A percentile compares a stretch with the other conserved stretches of the same genome.
These are phyloP conservation scores for Muntiacus muntjak DNA, from an alignment of 2,113 vertebrate species.

Conservation along the genomic window DNA sequence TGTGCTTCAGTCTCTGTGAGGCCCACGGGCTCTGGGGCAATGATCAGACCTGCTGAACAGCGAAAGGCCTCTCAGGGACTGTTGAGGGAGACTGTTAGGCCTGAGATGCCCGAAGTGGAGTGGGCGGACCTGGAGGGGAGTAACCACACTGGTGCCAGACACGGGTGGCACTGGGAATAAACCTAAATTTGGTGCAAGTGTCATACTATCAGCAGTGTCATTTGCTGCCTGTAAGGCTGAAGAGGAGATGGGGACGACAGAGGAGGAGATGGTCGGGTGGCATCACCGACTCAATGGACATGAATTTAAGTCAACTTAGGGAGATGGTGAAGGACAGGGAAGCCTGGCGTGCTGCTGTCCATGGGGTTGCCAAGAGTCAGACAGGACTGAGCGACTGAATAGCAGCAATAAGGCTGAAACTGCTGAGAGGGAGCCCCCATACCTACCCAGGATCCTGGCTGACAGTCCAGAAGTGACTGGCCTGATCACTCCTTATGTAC, in stretches of 20 bases:
- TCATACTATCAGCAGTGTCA: slow-evolving; percentile 85
- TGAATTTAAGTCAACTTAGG: neutral
- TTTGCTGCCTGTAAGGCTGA: slow-evolving; percentile 90
- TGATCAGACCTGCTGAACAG: neutral
- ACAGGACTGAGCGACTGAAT: neutral
- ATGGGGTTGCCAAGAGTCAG: neutral
- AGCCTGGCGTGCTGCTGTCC: neutral
- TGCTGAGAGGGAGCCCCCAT: slow-evolving; percentile 86
- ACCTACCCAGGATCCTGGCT: slow-evolving; percentile 87
- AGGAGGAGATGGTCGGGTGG: neutral
- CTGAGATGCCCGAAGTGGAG: neutral
- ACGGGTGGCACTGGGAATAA: neutral
- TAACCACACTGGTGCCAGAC: neutral
- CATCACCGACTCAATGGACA: neutral
- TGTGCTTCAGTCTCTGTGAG: neutral
- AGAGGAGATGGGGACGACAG: slow-evolving; percentile 26
- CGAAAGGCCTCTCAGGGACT: neutral
- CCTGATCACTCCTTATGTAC: slow-evolving; percentile 38
- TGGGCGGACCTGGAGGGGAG: neutral
- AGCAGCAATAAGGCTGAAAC: slow-evolving; percentile 85
- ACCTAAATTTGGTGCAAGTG: slow-evolving; percentile 88
- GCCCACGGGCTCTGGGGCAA: neutral
- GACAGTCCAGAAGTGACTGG: slow-evolving; percentile 85
- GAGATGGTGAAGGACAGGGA: neutral
- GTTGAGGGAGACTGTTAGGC: neutral